Evolutionary conservation across 2,113 vertebrate species (phyloP).

Genomic region (Menidia beryllina): DNA sequence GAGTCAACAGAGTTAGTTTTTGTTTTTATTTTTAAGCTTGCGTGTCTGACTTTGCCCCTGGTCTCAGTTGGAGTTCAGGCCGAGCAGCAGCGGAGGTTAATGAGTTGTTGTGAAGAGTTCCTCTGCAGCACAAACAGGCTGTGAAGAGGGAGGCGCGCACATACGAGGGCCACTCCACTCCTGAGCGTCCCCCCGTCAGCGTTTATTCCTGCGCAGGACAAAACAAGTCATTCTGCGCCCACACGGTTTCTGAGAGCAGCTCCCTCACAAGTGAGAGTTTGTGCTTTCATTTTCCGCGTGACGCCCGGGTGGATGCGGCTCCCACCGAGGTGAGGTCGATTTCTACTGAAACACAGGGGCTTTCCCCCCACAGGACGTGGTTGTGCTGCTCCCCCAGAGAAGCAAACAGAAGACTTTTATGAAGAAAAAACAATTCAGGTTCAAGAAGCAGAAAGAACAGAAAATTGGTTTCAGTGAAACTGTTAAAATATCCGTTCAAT

Average conservation of each 20-base stretch:
- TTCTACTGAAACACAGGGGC: background rate
- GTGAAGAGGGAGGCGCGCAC: constrained; percentile 28
- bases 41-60: constrained; percentile 24
- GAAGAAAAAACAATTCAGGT: background rate
- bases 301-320: background rate
- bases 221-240: background rate
- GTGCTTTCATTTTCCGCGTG: background rate
- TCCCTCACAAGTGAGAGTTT: background rate
- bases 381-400: background rate
- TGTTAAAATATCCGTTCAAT: background rate
- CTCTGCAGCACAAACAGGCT: constrained; percentile 44
- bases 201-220: constrained; percentile 13
- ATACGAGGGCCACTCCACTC: constrained; percentile 8
- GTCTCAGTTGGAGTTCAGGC: constrained; percentile 17
- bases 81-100: constrained; percentile 34
- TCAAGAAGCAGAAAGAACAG: background rate
- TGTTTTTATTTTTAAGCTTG: background rate
- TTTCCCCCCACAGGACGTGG: background rate
- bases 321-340: background rate
- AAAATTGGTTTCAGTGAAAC: background rate
- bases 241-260: background rate
- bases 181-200: background rate
- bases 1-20: too few relatives aligned
- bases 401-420: background rate
- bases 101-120: constrained; percentile 25